These are phyloP conservation scores for Characodon lateralis DNA, from an alignment of 2,797 vertebrate genomes.

Conservation along the genomic window DNA sequence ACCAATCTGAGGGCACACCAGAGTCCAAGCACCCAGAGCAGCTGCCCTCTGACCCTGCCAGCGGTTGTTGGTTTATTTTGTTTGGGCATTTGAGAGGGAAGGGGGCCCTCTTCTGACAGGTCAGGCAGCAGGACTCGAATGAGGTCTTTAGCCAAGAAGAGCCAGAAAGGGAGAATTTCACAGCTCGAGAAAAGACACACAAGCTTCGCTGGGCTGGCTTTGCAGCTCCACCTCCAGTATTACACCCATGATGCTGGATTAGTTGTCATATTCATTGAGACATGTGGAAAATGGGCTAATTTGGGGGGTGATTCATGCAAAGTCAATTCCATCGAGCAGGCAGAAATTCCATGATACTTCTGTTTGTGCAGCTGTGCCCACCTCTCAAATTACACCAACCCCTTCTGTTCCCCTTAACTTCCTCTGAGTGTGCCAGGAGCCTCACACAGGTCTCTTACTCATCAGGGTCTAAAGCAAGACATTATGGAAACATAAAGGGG, in stretches of 20 bases:
- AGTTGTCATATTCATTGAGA: slow-evolving; percentile 88
- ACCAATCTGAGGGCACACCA: slow-evolving; percentile 75
- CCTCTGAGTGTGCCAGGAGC: slow-evolving; percentile 66
- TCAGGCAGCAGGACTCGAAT: slow-evolving; percentile 78
- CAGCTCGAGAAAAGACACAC: slow-evolving; percentile 62
- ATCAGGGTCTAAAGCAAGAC: slow-evolving; percentile 30
- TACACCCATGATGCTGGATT: slow-evolving; percentile 52
- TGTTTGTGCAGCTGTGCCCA: slow-evolving; percentile 98
- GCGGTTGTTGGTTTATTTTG: slow-evolving; percentile 79
- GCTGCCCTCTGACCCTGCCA: slow-evolving; percentile 78
- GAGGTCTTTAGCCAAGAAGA: slow-evolving; percentile 74
- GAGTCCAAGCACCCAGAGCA: slow-evolving; percentile 77
- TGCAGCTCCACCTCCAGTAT: slow-evolving; percentile 45
- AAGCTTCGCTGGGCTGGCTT: slow-evolving; percentile 41
- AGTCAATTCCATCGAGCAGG: slow-evolving; percentile 91
- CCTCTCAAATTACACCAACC: slow-evolving; percentile 90
- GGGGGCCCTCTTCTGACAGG: slow-evolving; percentile 77
- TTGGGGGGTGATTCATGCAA: slow-evolving; percentile 82
- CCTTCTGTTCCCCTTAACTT: slow-evolving; percentile 70
- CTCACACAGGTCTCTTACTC: slow-evolving; percentile 52
- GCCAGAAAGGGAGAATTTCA: slow-evolving; percentile 68
- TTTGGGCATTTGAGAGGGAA: slow-evolving; percentile 71
- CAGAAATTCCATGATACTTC: slow-evolving; percentile 89
- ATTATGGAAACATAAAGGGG: slow-evolving; percentile 55
- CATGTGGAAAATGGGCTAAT: slow-evolving; percentile 92